Percentiles rank a stretch among this genome's conserved stretches.
phyloP scores from a whole-genome alignment of 92 coral and sea anemone genomes.

The Pocillopora meandrina region DNA sequence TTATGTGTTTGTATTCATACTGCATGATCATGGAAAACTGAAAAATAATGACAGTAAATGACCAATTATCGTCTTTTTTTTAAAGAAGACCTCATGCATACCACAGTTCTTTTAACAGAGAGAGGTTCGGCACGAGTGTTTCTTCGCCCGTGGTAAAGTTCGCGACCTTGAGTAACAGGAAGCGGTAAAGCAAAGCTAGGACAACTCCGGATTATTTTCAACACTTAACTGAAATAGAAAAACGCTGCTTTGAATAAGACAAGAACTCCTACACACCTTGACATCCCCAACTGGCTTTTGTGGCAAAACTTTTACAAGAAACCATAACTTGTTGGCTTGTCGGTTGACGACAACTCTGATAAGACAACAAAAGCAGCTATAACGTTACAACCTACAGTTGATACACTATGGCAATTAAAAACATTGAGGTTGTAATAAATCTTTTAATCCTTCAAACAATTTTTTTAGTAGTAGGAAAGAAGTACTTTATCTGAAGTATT shows the following conservation, averaged over 20 bases:
- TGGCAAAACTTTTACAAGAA: constrained; percentile 83
- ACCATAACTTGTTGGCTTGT: constrained; percentile 94
- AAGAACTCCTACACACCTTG: constrained; percentile 57
- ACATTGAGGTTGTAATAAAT: neutral
- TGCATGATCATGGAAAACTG: constrained; percentile 91
- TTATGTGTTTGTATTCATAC: constrained; percentile 91
- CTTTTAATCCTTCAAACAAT: neutral
- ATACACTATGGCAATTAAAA: too few species aligned
- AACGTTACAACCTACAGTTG: neutral
- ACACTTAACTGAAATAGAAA: too few species aligned
- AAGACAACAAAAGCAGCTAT: neutral
- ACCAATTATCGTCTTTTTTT: too few species aligned
- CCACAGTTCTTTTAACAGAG: too few species aligned
- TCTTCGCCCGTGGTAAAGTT: too few species aligned
- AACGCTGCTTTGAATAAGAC: too few species aligned
- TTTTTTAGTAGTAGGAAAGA: neutral
- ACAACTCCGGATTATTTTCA: too few species aligned
- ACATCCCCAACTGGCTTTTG: constrained; percentile 85
- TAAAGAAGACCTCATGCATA: too few species aligned
- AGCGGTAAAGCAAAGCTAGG: too few species aligned
- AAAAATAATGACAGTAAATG: neutral
- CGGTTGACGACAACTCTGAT: constrained; percentile 84
- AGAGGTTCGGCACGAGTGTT: too few species aligned
- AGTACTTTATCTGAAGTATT: neutral
- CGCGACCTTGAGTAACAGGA: too few species aligned